Evolutionary conservation across 2,797 vertebrate genomes (phyloP).

Genomic region (Monodelphis domestica): DNA sequence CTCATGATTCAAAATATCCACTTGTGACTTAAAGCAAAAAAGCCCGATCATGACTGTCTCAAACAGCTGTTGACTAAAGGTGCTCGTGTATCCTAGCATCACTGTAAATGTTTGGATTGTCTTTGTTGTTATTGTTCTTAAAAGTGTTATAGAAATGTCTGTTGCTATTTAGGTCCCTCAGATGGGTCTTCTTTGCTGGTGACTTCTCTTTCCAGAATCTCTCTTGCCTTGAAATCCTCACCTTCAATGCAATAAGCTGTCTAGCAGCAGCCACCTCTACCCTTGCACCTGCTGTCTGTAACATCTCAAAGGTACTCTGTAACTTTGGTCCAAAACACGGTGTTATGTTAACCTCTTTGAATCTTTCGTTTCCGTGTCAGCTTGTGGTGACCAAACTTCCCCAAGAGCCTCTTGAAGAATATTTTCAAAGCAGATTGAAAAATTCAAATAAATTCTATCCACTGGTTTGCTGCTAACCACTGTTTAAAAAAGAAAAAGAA

Average conservation of each 20-base stretch:
- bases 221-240: background rate
- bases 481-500: slow-evolving; percentile 34
- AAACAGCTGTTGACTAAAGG: no score
- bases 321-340: background rate
- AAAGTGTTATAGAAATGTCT: background rate
- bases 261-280: background rate
- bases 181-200: background rate
- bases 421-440: slow-evolving; percentile 9
- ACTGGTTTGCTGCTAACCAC: background rate
- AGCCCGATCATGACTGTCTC: no score
- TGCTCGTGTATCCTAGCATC: no score
- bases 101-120: no score
- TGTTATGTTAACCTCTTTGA: background rate
- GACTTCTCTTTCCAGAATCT: background rate
- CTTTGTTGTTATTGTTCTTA: background rate
- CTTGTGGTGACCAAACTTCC: background rate
- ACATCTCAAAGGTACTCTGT: background rate
- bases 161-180: background rate
- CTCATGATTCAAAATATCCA: no score
- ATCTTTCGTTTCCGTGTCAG: background rate
- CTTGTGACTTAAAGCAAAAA: no score
- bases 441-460: background rate
- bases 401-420: background rate
- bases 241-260: background rate
- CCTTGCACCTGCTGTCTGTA: background rate